These are phyloP conservation scores for Drosophila austrosaltans DNA, from an alignment of 2,888 invertebrate species.

Conservation along the genomic window DNA sequence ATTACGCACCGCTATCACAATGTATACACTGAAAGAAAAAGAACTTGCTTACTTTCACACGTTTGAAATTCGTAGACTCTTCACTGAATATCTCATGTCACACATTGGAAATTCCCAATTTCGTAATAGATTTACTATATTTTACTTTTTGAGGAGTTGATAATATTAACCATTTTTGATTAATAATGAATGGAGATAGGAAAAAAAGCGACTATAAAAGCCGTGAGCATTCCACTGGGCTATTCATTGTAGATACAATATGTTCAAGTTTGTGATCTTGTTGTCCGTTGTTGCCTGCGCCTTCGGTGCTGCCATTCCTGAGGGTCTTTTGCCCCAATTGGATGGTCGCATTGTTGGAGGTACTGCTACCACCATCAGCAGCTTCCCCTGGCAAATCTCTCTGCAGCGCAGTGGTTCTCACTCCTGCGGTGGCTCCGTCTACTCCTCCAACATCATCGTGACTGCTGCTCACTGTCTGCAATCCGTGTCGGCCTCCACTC, in stretches of 20 bases:
- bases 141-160: slow-evolving; percentile 9
- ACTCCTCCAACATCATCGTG: slow-evolving; percentile 83
- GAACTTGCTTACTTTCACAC: neutral
- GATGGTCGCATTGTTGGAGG: slow-evolving; percentile 80
- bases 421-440: slow-evolving; percentile 85
- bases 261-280: slow-evolving; percentile 73
- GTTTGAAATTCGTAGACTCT: no score
- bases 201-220: slow-evolving; percentile 42
- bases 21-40: neutral
- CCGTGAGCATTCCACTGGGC: neutral
- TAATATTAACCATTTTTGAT: slow-evolving; percentile 34
- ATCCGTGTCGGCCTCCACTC: slow-evolving; percentile 40
- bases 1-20: neutral
- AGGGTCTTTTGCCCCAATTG: slow-evolving; percentile 65
- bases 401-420: slow-evolving; percentile 83
- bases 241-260: slow-evolving; percentile 47
- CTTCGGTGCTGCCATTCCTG: slow-evolving; percentile 63
- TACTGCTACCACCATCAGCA: slow-evolving; percentile 55
- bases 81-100: neutral
- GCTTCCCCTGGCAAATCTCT: slow-evolving; percentile 74
- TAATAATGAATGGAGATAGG: slow-evolving; percentile 19
- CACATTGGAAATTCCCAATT: slow-evolving; percentile 2
- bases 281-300: slow-evolving; percentile 58
- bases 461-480: slow-evolving; percentile 87
- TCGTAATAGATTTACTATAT: neutral